These are phyloP conservation scores for Meandrusa payeni DNA, from an alignment of 2,888 invertebrate species.

Conservation along the genomic window DNA sequence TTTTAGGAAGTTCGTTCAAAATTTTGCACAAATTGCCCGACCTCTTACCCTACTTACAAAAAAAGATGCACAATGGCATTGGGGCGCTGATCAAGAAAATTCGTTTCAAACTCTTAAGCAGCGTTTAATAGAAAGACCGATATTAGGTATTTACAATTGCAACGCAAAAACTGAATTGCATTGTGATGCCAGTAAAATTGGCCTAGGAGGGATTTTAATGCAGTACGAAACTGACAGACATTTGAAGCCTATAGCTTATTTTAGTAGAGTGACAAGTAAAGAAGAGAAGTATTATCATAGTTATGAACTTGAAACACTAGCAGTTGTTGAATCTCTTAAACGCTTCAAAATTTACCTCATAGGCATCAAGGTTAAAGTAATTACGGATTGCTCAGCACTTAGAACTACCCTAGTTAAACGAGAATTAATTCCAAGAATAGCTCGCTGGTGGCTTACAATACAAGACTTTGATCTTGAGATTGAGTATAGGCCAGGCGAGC, in stretches of 20 bases:
- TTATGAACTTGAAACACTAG: slow-evolving; percentile 45
- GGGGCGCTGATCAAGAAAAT: slow-evolving; percentile 22
- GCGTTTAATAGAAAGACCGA: slow-evolving; percentile 23
- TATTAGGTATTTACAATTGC: slow-evolving; percentile 29
- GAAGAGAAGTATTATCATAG: slow-evolving; percentile 40
- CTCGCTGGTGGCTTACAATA: slow-evolving; percentile 38
- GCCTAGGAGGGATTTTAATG: slow-evolving; percentile 38
- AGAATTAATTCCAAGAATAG: slow-evolving; percentile 34
- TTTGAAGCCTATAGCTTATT: slow-evolving; percentile 35
- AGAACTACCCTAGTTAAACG: slow-evolving; percentile 33
- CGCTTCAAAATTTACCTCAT: slow-evolving; percentile 21
- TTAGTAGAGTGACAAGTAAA: slow-evolving; percentile 36
- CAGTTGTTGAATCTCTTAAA: slow-evolving; percentile 31
- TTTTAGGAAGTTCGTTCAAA: slow-evolving; percentile 27
- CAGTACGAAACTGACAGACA: slow-evolving; percentile 26
- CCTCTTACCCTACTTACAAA: slow-evolving; percentile 25
- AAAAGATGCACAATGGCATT: slow-evolving; percentile 27
- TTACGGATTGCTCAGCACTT: slow-evolving; percentile 40
- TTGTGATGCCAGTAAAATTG: slow-evolving; percentile 42
- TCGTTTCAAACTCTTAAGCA: slow-evolving; percentile 2
- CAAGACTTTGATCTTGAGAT: slow-evolving; percentile 39
- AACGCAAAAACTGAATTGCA: slow-evolving; percentile 35
- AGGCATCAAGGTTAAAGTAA: slow-evolving; percentile 21
- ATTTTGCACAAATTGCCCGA: slow-evolving; percentile 24
- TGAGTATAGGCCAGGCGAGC: slow-evolving; percentile 36